Evolutionary conservation across 2,797 vertebrate genomes (phyloP), one percentile per base, ranked within the genome.

Genomic region (Mionectes olivaceus): DNA sequence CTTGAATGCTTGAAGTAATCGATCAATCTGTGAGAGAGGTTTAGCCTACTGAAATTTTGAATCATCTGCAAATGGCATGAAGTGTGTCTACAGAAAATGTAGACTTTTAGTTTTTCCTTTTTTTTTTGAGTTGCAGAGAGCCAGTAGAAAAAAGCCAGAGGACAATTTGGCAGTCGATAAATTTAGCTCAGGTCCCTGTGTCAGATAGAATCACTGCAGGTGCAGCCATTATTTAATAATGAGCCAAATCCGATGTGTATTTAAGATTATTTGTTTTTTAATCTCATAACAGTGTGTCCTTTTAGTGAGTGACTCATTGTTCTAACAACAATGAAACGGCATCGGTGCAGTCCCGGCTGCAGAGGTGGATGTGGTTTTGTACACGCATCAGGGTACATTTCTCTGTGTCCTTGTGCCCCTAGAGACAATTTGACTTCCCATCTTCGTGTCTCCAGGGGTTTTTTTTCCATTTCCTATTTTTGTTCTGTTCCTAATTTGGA

Each of bases 401-500:
- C 30, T 64, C 41, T 18, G 17, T n/a, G 32, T 79, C 67, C 43
- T 77, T 19, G 0, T 37, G 64, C 44, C 87, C 78, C 56, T 69
- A 14, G 71, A 80, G 70, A 44, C 35, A 1, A 25, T 41, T 67
- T 35, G 55, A 79, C 50, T 93, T 93, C 81, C 46, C 75, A 83
- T 73, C 33, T 85, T 74, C 43, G 7, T 70, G 43, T 82, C 64
- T 88, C 52, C 27, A 32, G 61, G 61, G 33, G 8, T 0, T 35
- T 77, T 80, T 90, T 84, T 65, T 55, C 24, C 35, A n/a, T 89
- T 94, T 95, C 87, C 79, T 89, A 16, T 55, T 87, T 94, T 91
- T 92, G 63, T 91, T 93, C 75, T 70, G 10, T 35, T 11, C 43
- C 68, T n/a, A 10, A 43, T 84, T 81, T 68, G 70, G 59, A 61